Evolutionary conservation across 2,888 invertebrate genomes (phyloP), one percentile per base, ranked within the genome.

Genomic region (Smittia aterrima): DNA sequence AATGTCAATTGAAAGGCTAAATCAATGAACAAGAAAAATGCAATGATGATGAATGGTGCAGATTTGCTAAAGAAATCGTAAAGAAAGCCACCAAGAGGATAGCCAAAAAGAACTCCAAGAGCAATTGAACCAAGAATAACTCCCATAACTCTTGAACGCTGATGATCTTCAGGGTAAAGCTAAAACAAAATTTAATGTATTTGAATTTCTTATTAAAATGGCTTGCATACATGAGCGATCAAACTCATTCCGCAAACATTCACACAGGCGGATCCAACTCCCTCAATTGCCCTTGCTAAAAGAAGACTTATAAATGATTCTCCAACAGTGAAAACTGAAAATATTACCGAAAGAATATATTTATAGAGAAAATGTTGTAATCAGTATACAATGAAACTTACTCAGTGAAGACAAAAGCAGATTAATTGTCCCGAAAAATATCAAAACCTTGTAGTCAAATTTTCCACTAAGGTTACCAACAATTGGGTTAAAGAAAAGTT

Each of bases 181-280:
- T 78, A n/a, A 16, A 62, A 22, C 2, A 22, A 54, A 74, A 20
- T 53, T 13, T 54, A n/a, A n/a, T n/a, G n/a, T n/a, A n/a, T n/a
- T n/a, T n/a, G n/a, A n/a, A 67, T 53, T 38, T 40, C 27, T 70
- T 47, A 54, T 54, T 54, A 6, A 9, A 54, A 54, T 6, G 38
- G 7, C 16, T n/a, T n/a, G n/a, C 84, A 77, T 77, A 80, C 79
- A 77, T 81, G 82, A 0, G 93, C 93, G 67, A 93, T 87, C 77
- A 93, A 82, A 76, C 91, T 91, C 91, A 94, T 91, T 41, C 93
- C 93, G 78, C 92, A 88, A 4, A 93, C 90, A 18, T 90, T 88
- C 75, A 92, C 88, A 77, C 92, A 90, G 0, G 93, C 89, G 1
- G 93, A 93, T 9, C 92, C 91, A 73, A 92, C 84, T 0, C 93